These are phyloP conservation scores for Xenentodon cancila DNA, from an alignment of 2,797 vertebrate species.

Conservation along the genomic window DNA sequence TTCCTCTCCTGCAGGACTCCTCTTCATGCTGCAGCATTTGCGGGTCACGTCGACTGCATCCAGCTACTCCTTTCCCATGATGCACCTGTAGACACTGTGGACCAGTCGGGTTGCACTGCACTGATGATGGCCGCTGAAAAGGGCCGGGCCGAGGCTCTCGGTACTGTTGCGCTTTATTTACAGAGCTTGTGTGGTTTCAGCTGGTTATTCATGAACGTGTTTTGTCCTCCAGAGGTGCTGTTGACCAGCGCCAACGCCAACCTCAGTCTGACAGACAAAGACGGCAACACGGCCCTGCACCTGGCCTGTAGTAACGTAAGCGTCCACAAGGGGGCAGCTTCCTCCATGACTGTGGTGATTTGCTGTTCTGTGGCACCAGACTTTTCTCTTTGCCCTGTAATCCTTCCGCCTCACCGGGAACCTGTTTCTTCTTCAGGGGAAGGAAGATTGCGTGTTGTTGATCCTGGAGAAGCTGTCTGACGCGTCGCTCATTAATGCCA, in stretches of 20 bases:
- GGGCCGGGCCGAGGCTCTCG: slow-evolving; percentile 84
- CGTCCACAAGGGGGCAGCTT: slow-evolving; percentile 34
- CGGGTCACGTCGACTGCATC: slow-evolving; percentile 90
- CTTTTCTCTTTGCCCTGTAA: no score
- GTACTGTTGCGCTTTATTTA: slow-evolving; percentile 63
- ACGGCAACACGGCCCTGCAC: slow-evolving; percentile 91
- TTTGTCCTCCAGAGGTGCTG: slow-evolving; percentile 84
- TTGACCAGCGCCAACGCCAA: slow-evolving; percentile 84
- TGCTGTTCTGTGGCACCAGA: no score
- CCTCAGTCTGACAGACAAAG: slow-evolving; percentile 87
- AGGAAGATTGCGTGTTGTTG: slow-evolving; percentile 94
- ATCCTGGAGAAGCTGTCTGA: slow-evolving; percentile 94
- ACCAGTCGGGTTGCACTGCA: slow-evolving; percentile 85
- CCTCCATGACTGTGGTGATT: neutral
- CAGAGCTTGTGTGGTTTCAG: neutral
- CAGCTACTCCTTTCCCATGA: slow-evolving; percentile 91
- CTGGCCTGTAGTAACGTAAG: slow-evolving; percentile 93
- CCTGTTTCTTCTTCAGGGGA: slow-evolving; percentile 79
- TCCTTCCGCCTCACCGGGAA: neutral
- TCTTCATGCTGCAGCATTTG: slow-evolving; percentile 93
- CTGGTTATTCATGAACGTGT: neutral
- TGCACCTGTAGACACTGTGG: slow-evolving; percentile 83
- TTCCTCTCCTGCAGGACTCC: slow-evolving; percentile 83
- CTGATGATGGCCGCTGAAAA: slow-evolving; percentile 92
- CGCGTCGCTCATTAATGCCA: slow-evolving; percentile 87